Base-by-base conservation (phyloP, 1,140 invertebrate genomes). In the Lerema accius region DNA sequence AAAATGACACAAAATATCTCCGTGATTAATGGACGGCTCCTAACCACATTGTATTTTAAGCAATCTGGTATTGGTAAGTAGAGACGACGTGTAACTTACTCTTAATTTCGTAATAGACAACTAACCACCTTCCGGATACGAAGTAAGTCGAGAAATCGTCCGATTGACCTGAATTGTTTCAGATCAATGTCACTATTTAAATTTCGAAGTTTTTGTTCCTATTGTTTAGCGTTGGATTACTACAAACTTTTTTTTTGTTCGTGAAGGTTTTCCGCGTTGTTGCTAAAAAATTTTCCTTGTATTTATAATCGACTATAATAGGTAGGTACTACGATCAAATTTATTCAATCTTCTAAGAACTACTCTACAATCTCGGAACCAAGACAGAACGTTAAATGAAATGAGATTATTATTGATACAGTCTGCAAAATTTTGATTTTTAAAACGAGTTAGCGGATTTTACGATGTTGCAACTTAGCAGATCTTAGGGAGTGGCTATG, bases 101-200 rank as follows among this genome's bases (percentile, higher is more conserved):
- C 17, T n/a, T 39, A 23, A 35, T 40, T 37, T 37, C 15, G 19
- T 17, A 39, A 53, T 16, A 23, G 15, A 9, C 32, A 32, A 37
- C 28, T 19, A 17, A 43, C 10, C 53, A 11, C 6, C 66, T 71
- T 71, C 72, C 73, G 70, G 73, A 66, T 75, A 60, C 64, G 70
- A 23, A 17, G 53, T 40, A 37, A 45, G 6, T 61, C 42, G 61
- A 62, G 67, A 63, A 63, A 58, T 63, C 60, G 49, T 28, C 55
- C 45, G 37, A 61, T 35, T 62, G 70, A 56, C 70, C 76, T 67
- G 68, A 64, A 74, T 66, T 61, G 64, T 78, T 56, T 67, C 39
- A 23, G 46, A 65, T 65, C 70, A 73, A 67, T 69, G 72, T 73
- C 69, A 72, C 35, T 63, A 55, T 74, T 69, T 67, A 32, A 67